These are phyloP conservation scores for Vannuccia rotundouncinata DNA, from an alignment of 2,888 invertebrate genomes.

Conservation along the genomic window DNA sequence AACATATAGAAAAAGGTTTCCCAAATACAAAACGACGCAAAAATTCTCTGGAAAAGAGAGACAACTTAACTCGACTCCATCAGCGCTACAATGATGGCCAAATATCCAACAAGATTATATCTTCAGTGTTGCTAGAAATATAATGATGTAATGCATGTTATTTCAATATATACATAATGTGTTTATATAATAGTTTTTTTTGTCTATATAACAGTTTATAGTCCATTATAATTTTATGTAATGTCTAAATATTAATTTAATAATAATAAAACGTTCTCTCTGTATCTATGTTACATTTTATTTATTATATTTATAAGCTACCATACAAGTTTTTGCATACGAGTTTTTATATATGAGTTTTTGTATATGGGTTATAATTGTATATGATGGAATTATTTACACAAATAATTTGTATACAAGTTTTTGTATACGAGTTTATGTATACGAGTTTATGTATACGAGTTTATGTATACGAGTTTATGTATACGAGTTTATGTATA, in stretches of 20 bases:
- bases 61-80: slow-evolving; percentile 2
- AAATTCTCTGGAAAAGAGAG: slow-evolving; percentile 2
- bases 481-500: too few species aligned
- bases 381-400: too few species aligned
- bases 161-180: neutral
- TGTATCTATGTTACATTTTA: neutral
- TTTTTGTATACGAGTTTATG: neutral
- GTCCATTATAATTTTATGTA: neutral
- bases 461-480: neutral
- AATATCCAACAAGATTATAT: neutral
- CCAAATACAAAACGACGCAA: neutral
- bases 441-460: neutral
- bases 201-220: neutral
- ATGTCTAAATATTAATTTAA: neutral
- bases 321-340: neutral
- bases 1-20: neutral
- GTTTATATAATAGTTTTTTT: neutral
- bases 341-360: too few species aligned
- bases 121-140: neutral
- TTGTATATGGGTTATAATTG: too few species aligned
- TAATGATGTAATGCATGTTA: neutral
- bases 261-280: neutral
- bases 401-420: neutral
- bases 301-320: neutral
- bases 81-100: neutral